Evolutionary conservation across 2,888 invertebrate species (phyloP).

Genomic region (Desoria tigrina): DNA sequence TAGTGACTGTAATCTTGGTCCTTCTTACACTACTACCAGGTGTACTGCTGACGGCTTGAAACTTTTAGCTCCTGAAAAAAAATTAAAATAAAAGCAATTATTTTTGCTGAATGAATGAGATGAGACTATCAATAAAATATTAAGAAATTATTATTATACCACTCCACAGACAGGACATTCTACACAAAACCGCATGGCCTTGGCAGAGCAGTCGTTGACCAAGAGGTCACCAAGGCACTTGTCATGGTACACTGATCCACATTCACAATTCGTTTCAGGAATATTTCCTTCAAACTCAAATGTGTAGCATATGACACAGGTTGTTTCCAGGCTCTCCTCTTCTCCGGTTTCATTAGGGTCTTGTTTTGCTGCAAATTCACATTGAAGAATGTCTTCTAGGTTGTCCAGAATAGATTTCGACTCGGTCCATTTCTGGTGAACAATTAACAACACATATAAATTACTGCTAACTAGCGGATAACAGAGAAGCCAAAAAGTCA

Average conservation of each 20-base stretch:
- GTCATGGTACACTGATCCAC: slow-evolving; percentile 57
- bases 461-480: neutral
- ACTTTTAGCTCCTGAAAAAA: slow-evolving; percentile 8
- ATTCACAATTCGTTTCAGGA: slow-evolving; percentile 58
- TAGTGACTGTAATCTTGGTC: neutral
- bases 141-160: slow-evolving; percentile 18
- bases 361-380: slow-evolving; percentile 55
- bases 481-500: no score
- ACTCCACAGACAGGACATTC: slow-evolving; percentile 40
- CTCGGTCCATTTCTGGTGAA: slow-evolving; percentile 55
- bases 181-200: slow-evolving; percentile 26
- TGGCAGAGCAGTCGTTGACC: slow-evolving; percentile 32
- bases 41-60: no score
- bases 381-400: slow-evolving; percentile 54
- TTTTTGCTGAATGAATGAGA: no score
- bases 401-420: slow-evolving; percentile 55
- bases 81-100: no score
- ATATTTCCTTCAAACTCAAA: slow-evolving; percentile 56
- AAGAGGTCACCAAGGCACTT: slow-evolving; percentile 59
- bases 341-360: slow-evolving; percentile 41
- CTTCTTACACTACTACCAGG: no score
- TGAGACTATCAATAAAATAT: neutral
- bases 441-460: slow-evolving; percentile 4
- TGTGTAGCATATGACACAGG: slow-evolving; percentile 58
- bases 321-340: slow-evolving; percentile 50